A percentile compares a stretch with the other conserved stretches of the same genome.
These are phyloP conservation scores for Ectemnius continuus DNA, from an alignment of 2,888 invertebrate species.

Conservation along the genomic window DNA sequence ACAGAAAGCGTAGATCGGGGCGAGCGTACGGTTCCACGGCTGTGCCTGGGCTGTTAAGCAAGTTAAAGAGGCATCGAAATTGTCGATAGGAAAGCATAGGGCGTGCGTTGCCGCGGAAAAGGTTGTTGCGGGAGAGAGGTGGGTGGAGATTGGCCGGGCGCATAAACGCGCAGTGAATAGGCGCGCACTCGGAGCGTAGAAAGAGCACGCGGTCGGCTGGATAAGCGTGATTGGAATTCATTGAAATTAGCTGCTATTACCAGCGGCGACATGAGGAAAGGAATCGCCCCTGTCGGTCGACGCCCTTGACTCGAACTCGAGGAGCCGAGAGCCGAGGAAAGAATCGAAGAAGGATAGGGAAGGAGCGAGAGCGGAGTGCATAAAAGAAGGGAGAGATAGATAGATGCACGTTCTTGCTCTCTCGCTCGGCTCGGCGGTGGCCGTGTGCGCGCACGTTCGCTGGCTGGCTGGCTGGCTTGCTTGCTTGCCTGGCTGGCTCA, in stretches of 20 bases:
- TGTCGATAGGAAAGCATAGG: slow-evolving; percentile 23
- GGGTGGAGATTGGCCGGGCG: background rate
- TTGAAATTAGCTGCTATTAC: slow-evolving; percentile 42
- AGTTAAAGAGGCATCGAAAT: slow-evolving; percentile 44
- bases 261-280: slow-evolving; percentile 44
- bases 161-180: slow-evolving; percentile 22
- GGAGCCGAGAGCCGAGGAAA: slow-evolving; percentile 63
- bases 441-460: too few species aligned
- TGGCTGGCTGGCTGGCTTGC: too few species aligned
- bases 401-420: background rate
- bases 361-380: slow-evolving; percentile 14
- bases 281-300: slow-evolving; percentile 63
- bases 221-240: slow-evolving; percentile 18
- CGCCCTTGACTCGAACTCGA: slow-evolving; percentile 66
- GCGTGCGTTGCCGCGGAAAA: slow-evolving; percentile 10
- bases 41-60: slow-evolving; percentile 4
- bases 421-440: too few species aligned
- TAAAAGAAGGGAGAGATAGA: slow-evolving; percentile 43
- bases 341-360: slow-evolving; percentile 46
- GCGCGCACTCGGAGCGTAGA: slow-evolving; percentile 16
- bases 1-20: too few species aligned
- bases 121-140: background rate
- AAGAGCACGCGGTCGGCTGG: slow-evolving; percentile 22
- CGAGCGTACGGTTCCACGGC: too few species aligned
- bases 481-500: too few species aligned